Evolutionary conservation across 2,888 invertebrate species (phyloP).

Genomic region (Octodonta nipae): DNA sequence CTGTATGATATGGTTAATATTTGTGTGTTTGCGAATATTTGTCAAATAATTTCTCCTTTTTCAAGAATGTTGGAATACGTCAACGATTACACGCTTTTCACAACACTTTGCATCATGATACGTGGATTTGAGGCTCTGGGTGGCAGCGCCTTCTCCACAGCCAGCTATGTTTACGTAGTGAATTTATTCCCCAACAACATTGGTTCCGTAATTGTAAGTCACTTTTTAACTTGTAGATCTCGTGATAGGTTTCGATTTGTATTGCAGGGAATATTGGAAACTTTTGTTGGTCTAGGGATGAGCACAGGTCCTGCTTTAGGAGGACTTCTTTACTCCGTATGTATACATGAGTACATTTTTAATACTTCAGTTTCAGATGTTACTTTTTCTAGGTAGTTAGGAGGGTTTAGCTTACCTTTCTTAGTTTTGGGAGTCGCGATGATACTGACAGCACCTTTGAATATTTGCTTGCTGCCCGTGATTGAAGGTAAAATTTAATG

Average conservation of each 20-base stretch:
- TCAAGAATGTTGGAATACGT: conserved; percentile 52
- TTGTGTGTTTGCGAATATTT: neutral
- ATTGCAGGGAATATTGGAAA: conserved; percentile 57
- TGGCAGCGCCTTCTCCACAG: conserved; percentile 63
- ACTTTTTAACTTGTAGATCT: neutral
- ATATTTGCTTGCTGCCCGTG: conserved; percentile 45
- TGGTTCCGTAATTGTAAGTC: conserved; percentile 54
- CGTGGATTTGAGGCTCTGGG: conserved; percentile 63
- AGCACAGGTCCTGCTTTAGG: conserved; percentile 69
- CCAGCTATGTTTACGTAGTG: conserved; percentile 65
- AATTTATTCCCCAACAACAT: conserved; percentile 63
- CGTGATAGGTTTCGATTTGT: conserved; percentile 3
- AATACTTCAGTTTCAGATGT: no score
- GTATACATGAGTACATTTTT: conserved; percentile 10
- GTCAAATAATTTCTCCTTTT: conserved; percentile 10
- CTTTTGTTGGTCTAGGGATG: conserved; percentile 69
- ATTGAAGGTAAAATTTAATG: conserved; percentile 48
- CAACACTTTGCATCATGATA: conserved; percentile 54
- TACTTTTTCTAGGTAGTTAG: conserved; percentile 55
- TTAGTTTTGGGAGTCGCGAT: conserved; percentile 57
- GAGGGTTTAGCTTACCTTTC: conserved; percentile 67
- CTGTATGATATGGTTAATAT: neutral
- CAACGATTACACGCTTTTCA: conserved; percentile 48
- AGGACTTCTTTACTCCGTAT: conserved; percentile 60
- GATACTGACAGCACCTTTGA: conserved; percentile 52